Percentiles rank a stretch among this genome's conserved stretches.
These are phyloP conservation scores for Apodemia mormo DNA, from an alignment of 2,888 invertebrate genomes.

Conservation along the genomic window DNA sequence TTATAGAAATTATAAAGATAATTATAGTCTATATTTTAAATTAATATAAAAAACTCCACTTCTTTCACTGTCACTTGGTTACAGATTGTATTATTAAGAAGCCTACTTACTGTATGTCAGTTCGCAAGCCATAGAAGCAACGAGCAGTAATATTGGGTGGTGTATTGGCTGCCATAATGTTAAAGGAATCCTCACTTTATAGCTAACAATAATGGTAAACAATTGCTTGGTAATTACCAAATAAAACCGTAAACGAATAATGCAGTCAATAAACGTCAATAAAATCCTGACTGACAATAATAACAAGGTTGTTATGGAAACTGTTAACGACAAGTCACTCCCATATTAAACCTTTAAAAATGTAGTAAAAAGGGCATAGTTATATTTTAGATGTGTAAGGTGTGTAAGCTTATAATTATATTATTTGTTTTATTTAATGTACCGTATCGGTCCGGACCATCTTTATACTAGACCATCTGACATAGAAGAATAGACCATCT, in stretches of 20 bases:
- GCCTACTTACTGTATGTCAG: conserved; percentile 76
- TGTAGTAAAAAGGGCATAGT: no score
- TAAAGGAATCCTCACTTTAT: neutral
- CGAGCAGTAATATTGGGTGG: conserved; percentile 81
- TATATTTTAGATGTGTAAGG: no score
- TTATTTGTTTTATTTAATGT: no score
- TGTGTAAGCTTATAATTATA: no score
- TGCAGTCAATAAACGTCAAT: neutral
- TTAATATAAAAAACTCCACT: no score
- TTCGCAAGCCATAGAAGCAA: conserved; percentile 84
- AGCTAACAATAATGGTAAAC: neutral
- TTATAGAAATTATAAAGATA: no score
- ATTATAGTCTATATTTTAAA: no score
- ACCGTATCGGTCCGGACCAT: no score
- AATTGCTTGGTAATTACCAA: neutral
- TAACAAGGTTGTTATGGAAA: conserved; percentile 39
- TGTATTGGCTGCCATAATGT: conserved; percentile 54
- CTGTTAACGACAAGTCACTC: conserved; percentile 21
- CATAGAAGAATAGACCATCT: no score
- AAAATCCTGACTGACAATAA: conserved; percentile 19
- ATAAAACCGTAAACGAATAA: neutral
- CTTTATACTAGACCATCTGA: no score
- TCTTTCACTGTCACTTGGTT: no score
- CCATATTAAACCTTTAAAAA: neutral
- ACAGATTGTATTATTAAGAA: neutral